Percentiles rank a stretch among this genome's conserved stretches.
Conservation (phyloP, 2,113 vertebrate species). For the Sarotherodon lohbergeri region DNA sequence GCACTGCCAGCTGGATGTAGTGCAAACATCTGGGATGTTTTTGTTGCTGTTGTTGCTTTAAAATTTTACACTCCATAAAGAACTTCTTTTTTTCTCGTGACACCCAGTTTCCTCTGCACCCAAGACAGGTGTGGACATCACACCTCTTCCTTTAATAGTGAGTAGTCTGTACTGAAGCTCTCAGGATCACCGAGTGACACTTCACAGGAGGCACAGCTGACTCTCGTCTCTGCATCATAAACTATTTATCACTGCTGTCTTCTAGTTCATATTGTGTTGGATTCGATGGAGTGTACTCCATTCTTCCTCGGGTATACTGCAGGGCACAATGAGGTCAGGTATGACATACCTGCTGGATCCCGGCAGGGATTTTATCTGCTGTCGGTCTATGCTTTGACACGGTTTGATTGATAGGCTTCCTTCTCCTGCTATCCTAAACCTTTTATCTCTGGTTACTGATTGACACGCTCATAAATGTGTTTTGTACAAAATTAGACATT, state of each 20-base stretch:
- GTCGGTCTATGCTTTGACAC: neutral
- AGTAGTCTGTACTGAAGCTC: neutral
- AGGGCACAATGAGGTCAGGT: neutral
- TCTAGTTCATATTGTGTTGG: neutral
- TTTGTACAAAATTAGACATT: neutral
- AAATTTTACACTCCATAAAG: neutral
- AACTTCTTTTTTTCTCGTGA: fast-evolving
- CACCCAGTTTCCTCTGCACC: neutral
- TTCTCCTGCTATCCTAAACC: neutral
- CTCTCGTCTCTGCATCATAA: neutral
- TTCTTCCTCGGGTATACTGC: neutral
- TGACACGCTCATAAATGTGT: neutral
- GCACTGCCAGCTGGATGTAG: neutral
- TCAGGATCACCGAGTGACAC: neutral
- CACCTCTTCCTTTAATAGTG: neutral
- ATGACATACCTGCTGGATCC: neutral
- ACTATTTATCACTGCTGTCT: neutral
- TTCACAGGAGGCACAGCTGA: neutral
- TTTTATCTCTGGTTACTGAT: neutral
- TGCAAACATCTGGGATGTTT: neutral
- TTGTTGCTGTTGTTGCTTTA: neutral
- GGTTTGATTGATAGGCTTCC: neutral
- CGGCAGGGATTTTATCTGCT: neutral
- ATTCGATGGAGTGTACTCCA: neutral
- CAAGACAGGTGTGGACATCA: neutral